These are phyloP conservation scores for Malurus elegans DNA, from an alignment of 2,113 vertebrate species.

Conservation along the genomic window DNA sequence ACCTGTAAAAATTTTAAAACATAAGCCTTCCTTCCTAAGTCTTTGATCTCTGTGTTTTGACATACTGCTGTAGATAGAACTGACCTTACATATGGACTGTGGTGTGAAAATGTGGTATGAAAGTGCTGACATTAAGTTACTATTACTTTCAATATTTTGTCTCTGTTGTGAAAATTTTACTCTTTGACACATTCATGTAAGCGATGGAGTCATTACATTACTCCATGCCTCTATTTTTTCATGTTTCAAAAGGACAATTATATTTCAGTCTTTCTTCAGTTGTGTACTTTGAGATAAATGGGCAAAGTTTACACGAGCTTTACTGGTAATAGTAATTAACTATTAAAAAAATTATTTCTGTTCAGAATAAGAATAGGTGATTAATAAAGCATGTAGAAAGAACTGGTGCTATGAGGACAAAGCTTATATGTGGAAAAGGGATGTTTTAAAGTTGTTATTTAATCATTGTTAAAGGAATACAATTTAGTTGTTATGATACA, in stretches of 20 bases:
- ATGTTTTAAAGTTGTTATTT: neutral
- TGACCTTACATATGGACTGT: neutral
- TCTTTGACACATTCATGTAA: neutral
- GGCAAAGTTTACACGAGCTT: neutral
- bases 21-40: neutral
- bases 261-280: neutral
- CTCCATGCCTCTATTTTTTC: neutral
- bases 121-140: neutral
- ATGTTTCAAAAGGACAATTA: neutral
- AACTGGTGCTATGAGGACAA: neutral
- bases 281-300: neutral
- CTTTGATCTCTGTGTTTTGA: conserved; percentile 15
- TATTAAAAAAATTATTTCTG: neutral
- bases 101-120: neutral
- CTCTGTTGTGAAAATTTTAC: neutral
- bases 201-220: neutral
- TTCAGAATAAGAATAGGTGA: neutral
- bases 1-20: neutral
- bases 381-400: neutral
- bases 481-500: neutral
- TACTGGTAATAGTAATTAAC: neutral
- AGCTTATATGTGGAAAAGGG: neutral
- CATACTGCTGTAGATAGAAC: neutral
- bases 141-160: neutral
- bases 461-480: neutral